Evolutionary conservation across 2,113 vertebrate species (phyloP).

Genomic region (Pygoscelis adeliae): DNA sequence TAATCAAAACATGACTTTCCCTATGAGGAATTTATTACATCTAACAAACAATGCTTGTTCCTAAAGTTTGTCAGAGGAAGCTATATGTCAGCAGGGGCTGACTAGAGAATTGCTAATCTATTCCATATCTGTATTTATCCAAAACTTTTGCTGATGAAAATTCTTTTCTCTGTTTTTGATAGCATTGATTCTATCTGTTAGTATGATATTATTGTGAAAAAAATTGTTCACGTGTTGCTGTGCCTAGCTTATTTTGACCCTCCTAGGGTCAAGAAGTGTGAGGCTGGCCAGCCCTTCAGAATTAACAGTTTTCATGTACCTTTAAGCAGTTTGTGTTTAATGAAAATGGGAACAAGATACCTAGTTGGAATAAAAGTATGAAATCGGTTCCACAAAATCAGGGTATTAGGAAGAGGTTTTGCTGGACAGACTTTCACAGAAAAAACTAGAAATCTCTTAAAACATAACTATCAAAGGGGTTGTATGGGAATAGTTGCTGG

Average conservation of each 20-base stretch:
- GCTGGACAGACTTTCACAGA: not conserved
- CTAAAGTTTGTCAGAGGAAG: not conserved
- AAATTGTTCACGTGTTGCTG: not conserved
- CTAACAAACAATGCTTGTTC: not conserved
- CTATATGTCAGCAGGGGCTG: not conserved
- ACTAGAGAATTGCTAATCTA: not conserved
- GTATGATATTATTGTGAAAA: not conserved
- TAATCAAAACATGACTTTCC: not conserved
- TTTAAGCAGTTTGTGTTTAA: not conserved
- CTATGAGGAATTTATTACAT: not conserved
- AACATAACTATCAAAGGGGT: not conserved
- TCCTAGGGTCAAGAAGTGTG: not conserved
- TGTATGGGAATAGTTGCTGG: not conserved
- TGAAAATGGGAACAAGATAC: not conserved
- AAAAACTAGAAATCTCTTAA: not conserved
- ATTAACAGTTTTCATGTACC: not conserved
- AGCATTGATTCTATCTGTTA: not conserved
- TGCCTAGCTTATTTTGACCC: not conserved
- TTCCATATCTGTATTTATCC: not conserved
- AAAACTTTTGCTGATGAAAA: not conserved
- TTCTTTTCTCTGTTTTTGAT: not conserved
- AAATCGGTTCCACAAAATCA: not conserved
- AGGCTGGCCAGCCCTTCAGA: not conserved
- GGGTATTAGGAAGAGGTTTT: not conserved
- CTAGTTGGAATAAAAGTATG: not conserved